Base-by-base conservation (phyloP, 2,797 vertebrate species). In the Danio kyathit region DNA sequence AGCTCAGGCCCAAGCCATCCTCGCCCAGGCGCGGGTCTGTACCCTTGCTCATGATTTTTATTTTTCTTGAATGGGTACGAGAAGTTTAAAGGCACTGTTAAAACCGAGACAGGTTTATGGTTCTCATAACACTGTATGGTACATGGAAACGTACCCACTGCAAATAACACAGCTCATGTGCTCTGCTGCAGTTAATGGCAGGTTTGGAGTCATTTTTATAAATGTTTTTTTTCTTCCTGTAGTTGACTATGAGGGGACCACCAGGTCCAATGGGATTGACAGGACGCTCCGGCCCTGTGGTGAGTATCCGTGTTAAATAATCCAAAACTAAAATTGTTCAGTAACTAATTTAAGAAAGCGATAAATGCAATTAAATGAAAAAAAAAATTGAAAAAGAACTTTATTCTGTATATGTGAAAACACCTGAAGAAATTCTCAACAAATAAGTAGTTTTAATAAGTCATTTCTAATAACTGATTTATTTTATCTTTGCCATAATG, bases 1-100 rank as follows among this genome's bases (percentile, higher is more conserved):
- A 88, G 97, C 97, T 67, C 98, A 99, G 88, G 98, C 97, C 57
- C 97, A 99, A 90, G 97, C 97, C 1, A 99, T 99, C 86, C 94
- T 99, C 4, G 95, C 97, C 78, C 98, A 99, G 85, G 97, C 98
- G 44, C 94, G 96, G 94, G 97, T 99, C 86, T 95, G 96, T 91
- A 76, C 57, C 9, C 6, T 1, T 57, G 6, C 11, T 63, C 65
- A 14, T 60, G 19, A 40, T 52, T 54, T 17, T 21, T 59, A 21
- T 11, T 54, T 29, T 21, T 67, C 13, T 72, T 11, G 65, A 77
- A 12, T 8, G 0, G 64, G 52, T 40, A 56, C 41, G 49, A 65
- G 0, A 48, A 21, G 46, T 77, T 77, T 72, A 76, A 65, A 60
- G 29, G 6, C 51, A 57, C 69, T 74, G 56, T 46, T 80, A 63